Evolutionary conservation across 2,888 invertebrate genomes (phyloP).

Genomic region (Cabera pusaria): DNA sequence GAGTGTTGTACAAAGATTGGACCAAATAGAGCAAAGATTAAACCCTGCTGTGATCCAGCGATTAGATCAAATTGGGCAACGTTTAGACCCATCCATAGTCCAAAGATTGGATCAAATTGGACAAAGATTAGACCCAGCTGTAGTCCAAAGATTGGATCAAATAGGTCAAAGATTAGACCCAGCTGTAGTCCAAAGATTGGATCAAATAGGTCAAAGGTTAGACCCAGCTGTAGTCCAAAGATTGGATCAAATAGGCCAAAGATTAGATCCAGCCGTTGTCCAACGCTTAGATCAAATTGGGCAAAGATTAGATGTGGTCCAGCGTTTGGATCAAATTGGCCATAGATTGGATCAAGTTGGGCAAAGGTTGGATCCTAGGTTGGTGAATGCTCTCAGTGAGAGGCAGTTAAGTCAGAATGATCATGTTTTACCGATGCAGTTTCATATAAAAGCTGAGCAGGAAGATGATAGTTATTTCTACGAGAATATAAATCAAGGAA

Average conservation of each 20-base stretch:
- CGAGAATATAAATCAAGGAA: slow-evolving; percentile 55
- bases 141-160: slow-evolving; percentile 23
- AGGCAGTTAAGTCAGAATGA: slow-evolving; percentile 43
- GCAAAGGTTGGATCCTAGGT: slow-evolving; percentile 36
- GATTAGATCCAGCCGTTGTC: slow-evolving; percentile 30
- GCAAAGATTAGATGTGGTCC: slow-evolving; percentile 3
- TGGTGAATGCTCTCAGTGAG: slow-evolving; percentile 38
- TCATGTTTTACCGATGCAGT: slow-evolving; percentile 58
- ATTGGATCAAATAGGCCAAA: slow-evolving; percentile 19
- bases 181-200: slow-evolving; percentile 19
- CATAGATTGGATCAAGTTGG: slow-evolving; percentile 10
- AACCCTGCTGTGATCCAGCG: slow-evolving; percentile 30
- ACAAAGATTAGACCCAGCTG: too few relatives aligned
- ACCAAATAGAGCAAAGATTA: slow-evolving; percentile 34
- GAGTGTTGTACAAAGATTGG: slow-evolving; percentile 31
- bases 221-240: slow-evolving; percentile 32
- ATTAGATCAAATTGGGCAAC: slow-evolving; percentile 18
- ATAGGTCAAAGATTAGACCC: slow-evolving; percentile 36
- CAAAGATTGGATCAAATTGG: slow-evolving; percentile 43
- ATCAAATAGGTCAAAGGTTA: slow-evolving; percentile 25
- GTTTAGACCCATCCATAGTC: slow-evolving; percentile 30
- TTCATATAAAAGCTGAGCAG: slow-evolving; percentile 71
- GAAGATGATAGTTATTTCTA: slow-evolving; percentile 74
- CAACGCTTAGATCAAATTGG: slow-evolving; percentile 43
- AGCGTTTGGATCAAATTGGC: slow-evolving; percentile 8